Conservation (phyloP, 2,113 vertebrate species). For the Pungitius pungitius region DNA sequence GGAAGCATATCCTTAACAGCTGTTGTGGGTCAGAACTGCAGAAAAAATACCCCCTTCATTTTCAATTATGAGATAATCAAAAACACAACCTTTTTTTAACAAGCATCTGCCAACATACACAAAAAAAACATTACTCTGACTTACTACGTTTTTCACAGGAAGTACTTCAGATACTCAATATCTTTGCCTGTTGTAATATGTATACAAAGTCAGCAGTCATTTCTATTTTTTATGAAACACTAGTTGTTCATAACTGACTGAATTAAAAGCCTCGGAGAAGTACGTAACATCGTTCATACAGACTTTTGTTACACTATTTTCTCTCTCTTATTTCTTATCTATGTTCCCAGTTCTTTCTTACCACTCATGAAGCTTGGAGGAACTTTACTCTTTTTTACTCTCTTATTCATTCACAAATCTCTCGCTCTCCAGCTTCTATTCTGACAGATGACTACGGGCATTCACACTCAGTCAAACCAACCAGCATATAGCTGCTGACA, state of each 20-base stretch:
- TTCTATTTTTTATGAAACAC: not conserved
- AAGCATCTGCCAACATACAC: not conserved
- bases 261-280: not conserved
- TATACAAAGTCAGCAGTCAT: not conserved
- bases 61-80: conserved; percentile 11
- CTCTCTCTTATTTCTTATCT: not conserved
- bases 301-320: not conserved
- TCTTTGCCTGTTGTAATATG: not conserved
- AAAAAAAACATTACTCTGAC: not conserved
- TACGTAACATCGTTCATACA: not conserved
- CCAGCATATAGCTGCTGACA: not conserved
- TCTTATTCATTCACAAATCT: conserved; percentile 7
- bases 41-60: conserved; percentile 2
- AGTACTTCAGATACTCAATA: not conserved
- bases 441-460: not conserved
- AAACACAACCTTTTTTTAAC: conserved; percentile 5
- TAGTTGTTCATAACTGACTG: not conserved
- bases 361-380: not conserved
- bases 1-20: conserved; percentile 25
- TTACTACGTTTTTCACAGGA: not conserved
- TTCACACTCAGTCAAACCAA: not conserved
- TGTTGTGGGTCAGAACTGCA: not conserved
- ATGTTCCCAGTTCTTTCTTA: conserved; percentile 2
- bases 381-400: not conserved
- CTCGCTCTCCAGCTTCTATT: not conserved